Evolutionary conservation across 2,888 invertebrate genomes (phyloP).

Genomic region (Hypsopygia costalis): DNA sequence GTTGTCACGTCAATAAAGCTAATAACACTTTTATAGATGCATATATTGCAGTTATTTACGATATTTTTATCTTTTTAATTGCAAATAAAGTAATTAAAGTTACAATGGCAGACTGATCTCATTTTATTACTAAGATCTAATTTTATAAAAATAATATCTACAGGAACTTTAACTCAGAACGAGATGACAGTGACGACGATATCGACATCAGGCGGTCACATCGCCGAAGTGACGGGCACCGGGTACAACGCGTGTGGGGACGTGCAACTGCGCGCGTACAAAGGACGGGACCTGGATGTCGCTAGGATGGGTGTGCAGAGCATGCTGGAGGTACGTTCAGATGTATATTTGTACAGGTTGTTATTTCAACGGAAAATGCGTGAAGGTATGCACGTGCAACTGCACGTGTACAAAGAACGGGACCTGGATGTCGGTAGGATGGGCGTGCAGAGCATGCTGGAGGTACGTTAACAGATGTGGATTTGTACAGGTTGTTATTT

Average conservation of each 20-base stretch:
- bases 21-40: no score
- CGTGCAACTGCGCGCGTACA: constrained; percentile 83
- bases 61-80: no score
- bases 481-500: no score
- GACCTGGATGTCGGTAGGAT: constrained; percentile 86
- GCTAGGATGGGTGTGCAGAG: constrained; percentile 88
- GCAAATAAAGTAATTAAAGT: no score
- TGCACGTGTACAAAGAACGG: constrained; percentile 84
- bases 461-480: constrained; percentile 76
- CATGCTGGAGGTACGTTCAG: constrained; percentile 86
- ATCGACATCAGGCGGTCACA: constrained; percentile 94
- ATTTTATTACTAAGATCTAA: no score
- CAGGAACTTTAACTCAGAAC: constrained; percentile 95
- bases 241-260: constrained; percentile 95
- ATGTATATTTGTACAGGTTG: neutral
- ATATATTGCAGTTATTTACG: no score
- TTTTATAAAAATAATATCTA: no score
- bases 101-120: no score
- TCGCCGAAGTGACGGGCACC: constrained; percentile 95
- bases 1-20: no score
- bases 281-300: constrained; percentile 87
- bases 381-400: constrained; percentile 91
- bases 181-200: constrained; percentile 99
- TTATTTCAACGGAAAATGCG: no score
- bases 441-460: constrained; percentile 89